A percentile compares a stretch with the other conserved stretches of the same genome.
Conservation (phyloP, 2,888 invertebrate species). For the Serripes groenlandicus region DNA sequence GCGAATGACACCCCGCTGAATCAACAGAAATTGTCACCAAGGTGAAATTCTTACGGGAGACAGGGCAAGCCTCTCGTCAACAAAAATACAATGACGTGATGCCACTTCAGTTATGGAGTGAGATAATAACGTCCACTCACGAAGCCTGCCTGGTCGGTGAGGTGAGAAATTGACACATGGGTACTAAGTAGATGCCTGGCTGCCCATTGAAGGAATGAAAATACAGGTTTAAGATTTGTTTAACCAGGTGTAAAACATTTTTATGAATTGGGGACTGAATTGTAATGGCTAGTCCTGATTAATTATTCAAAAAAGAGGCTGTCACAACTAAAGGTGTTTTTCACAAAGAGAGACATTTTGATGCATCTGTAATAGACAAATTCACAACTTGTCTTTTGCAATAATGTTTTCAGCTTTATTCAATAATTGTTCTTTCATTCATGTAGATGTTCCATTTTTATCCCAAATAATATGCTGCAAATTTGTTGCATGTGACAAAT, state of each 20-base stretch:
- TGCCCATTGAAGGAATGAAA: constrained; percentile 31
- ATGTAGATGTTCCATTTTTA: too few relatives aligned
- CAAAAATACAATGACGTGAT: constrained; percentile 25
- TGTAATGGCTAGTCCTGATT: constrained; percentile 6
- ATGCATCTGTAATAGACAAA: too few relatives aligned
- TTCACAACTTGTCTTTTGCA: too few relatives aligned
- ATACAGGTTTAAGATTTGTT: constrained; percentile 35
- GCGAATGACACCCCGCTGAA: constrained; percentile 17
- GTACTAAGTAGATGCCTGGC: constrained; percentile 38
- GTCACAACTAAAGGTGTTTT: too few relatives aligned
- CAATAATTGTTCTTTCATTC: too few relatives aligned
- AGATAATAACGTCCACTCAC: constrained; percentile 40
- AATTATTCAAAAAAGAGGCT: too few relatives aligned
- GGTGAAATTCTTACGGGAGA: constrained; percentile 8
- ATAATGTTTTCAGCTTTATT: too few relatives aligned
- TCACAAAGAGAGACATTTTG: too few relatives aligned
- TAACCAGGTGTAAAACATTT: constrained; percentile 58
- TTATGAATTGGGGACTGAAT: constrained; percentile 17
- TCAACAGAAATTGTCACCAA: constrained; percentile 11
- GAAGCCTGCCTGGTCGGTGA: constrained; percentile 26
- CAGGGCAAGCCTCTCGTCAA: constrained; percentile 11
- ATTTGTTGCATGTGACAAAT: too few relatives aligned
- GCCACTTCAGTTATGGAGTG: constrained; percentile 43
- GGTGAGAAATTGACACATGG: constrained; percentile 59
- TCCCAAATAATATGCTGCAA: too few relatives aligned